phyloP scores from a whole-genome alignment of 64 coral and sea anemone genomes.

The Exaiptasia diaphana region DNA sequence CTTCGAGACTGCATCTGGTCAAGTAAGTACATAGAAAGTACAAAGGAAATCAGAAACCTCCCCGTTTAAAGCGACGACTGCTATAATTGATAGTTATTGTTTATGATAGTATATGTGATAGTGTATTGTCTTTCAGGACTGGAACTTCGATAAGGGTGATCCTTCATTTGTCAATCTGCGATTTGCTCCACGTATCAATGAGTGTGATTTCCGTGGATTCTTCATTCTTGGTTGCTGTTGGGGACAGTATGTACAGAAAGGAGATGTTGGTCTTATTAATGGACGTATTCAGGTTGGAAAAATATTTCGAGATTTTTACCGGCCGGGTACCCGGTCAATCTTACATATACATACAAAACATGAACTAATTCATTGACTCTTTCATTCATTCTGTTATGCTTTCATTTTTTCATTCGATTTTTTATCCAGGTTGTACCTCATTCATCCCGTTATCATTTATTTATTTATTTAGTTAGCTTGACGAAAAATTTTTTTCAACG shows the following conservation, averaged over 20 bases:
- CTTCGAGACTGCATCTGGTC: conserved; percentile 76
- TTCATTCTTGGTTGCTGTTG: conserved; percentile 73
- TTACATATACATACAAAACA: too few relatives aligned
- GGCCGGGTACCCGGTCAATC: too few relatives aligned
- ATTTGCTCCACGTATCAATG: conserved; percentile 60
- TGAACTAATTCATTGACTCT: too few relatives aligned
- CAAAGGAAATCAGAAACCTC: background rate
- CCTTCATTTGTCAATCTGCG: conserved; percentile 48
- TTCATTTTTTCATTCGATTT: too few relatives aligned
- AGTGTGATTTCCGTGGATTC: conserved; percentile 61
- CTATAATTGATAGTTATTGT: background rate
- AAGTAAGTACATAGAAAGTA: conserved; percentile 51
- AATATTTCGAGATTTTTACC: too few relatives aligned
- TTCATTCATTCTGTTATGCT: too few relatives aligned
- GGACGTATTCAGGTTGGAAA: conserved; percentile 20
- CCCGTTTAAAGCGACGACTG: background rate
- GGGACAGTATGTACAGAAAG: conserved; percentile 73
- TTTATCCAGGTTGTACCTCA: too few relatives aligned
- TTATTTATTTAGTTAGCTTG: too few relatives aligned
- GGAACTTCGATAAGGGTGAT: conserved; percentile 30
- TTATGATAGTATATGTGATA: background rate
- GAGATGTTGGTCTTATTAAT: background rate
- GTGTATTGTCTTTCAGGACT: conserved; percentile 55
- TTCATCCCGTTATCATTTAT: too few relatives aligned
- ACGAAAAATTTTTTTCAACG: too few relatives aligned